A percentile compares a stretch with the other conserved stretches of the same genome.
Evolutionary conservation across 2,797 vertebrate genomes (phyloP).

Genomic region (Nothura maculosa): DNA sequence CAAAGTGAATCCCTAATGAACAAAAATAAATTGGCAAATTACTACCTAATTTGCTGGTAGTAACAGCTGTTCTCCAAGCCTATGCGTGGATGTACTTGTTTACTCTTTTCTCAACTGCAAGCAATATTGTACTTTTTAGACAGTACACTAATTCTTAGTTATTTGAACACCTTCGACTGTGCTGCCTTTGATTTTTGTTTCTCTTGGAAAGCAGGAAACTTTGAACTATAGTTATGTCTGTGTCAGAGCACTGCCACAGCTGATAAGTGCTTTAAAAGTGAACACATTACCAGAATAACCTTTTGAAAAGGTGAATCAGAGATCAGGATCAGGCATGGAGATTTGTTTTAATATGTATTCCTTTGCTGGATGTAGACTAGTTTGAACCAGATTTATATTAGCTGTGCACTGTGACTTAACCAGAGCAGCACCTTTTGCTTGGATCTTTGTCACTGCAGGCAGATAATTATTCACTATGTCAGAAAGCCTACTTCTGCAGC

Average conservation of each 20-base stretch:
- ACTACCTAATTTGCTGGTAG: conserved; percentile 49
- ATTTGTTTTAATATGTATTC: conserved; percentile 46
- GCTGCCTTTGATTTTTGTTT: neutral
- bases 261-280: neutral
- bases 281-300: neutral
- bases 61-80: conserved; percentile 20
- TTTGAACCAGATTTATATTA: conserved; percentile 20
- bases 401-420: neutral
- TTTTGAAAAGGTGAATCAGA: conserved; percentile 22
- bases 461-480: neutral
- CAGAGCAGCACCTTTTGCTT: neutral
- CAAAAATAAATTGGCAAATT: neutral
- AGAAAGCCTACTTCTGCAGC: neutral
- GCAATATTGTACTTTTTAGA: neutral
- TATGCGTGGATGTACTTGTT: conserved; percentile 17
- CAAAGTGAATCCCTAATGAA: conserved; percentile 14
- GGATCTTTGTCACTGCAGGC: neutral
- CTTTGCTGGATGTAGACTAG: neutral
- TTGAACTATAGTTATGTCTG: neutral
- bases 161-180: neutral
- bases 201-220: neutral
- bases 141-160: neutral
- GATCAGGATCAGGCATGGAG: neutral
- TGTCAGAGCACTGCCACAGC: neutral
- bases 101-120: conserved; percentile 41